Evolutionary conservation across 2,888 invertebrate species (phyloP).

Genomic region (Cerceris rybyensis): DNA sequence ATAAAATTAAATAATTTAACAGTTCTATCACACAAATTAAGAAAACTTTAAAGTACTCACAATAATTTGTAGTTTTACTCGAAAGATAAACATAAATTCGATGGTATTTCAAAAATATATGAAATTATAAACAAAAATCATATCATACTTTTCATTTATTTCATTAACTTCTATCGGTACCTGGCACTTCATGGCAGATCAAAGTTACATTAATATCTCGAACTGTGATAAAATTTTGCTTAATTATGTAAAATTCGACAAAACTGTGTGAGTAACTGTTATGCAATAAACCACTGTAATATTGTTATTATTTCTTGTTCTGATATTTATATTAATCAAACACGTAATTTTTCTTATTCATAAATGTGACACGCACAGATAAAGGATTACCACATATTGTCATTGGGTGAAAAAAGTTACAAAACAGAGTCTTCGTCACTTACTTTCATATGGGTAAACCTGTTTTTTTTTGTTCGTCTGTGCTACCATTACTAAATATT

Average conservation of each 20-base stretch:
- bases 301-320: conserved; percentile 19
- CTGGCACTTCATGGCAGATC: conserved; percentile 61
- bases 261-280: conserved; percentile 38
- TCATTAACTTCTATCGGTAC: conserved; percentile 28
- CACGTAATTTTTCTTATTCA: conserved; percentile 40
- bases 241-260: conserved; percentile 29
- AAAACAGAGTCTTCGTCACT: conserved; percentile 59
- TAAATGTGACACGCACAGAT: conserved; percentile 51
- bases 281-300: conserved; percentile 26
- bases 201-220: conserved; percentile 26
- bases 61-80: no score
- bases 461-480: conserved; percentile 6
- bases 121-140: no score
- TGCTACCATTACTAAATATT: conserved; percentile 29
- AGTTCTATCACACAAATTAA: no score
- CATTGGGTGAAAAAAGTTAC: conserved; percentile 63
- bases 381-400: conserved; percentile 47
- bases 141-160: no score
- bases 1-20: no score
- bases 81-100: no score
- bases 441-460: conserved; percentile 50
- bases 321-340: conserved; percentile 38
- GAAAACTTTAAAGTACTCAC: no score
- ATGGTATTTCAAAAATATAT: no score
- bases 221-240: conserved; percentile 23